These are phyloP conservation scores for Agrochola lychnidis DNA, from an alignment of 2,888 invertebrate genomes.

Conservation along the genomic window DNA sequence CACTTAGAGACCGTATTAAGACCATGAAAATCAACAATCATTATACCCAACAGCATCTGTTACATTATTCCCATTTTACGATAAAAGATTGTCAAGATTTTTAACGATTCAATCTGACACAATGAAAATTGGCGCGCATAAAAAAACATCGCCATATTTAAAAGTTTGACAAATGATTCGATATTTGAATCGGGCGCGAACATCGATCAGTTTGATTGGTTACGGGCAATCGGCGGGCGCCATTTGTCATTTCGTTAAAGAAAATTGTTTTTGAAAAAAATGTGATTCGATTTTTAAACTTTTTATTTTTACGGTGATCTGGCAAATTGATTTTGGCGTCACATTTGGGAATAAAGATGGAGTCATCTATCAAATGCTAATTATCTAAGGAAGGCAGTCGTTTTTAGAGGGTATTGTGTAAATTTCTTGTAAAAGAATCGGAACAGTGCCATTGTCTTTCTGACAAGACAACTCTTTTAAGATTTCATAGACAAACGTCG, in stretches of 20 bases:
- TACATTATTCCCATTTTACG: conserved; percentile 42
- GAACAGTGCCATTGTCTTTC: not conserved
- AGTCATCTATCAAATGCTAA: conserved; percentile 39
- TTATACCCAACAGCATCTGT: conserved; percentile 52
- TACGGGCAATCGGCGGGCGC: conserved; percentile 81
- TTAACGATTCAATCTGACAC: conserved; percentile 71
- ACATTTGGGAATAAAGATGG: conserved; percentile 14
- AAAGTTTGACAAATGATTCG: conserved; percentile 86
- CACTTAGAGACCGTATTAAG: conserved; percentile 22
- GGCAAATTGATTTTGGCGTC: conserved; percentile 49
- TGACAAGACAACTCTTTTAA: not conserved
- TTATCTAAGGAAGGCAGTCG: not conserved
- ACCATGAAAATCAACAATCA: conserved; percentile 57
- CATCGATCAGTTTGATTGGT: conserved; percentile 87
- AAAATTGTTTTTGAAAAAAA: conserved; percentile 62
- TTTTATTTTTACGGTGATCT: conserved; percentile 54
- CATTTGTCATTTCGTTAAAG: conserved; percentile 83
- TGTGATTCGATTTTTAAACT: conserved; percentile 48
- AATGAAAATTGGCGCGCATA: conserved; percentile 62
- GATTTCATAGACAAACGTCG: not conserved
- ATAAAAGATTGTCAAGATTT: conserved; percentile 66
- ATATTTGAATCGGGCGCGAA: conserved; percentile 78
- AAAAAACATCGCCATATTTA: conserved; percentile 74
- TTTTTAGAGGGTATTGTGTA: not conserved
- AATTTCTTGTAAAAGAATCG: not conserved